These are phyloP conservation scores for Idaea straminata DNA, from an alignment of 2,888 invertebrate species.

Conservation along the genomic window DNA sequence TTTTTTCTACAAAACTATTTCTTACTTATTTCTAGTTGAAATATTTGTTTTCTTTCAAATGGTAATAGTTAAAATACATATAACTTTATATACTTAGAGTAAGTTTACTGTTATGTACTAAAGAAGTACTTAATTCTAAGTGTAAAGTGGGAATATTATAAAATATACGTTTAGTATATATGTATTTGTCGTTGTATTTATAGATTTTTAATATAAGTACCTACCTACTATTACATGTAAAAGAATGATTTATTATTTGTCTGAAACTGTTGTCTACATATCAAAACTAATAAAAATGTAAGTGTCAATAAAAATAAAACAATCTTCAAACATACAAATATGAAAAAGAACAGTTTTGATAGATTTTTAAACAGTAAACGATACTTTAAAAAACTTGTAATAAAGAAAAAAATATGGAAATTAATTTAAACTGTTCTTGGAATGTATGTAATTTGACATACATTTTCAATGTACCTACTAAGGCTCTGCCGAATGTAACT, in stretches of 20 bases:
- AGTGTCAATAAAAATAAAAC: background rate
- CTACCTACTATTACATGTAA: slow-evolving; percentile 24
- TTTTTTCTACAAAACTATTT: too few species aligned
- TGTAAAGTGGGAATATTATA: slow-evolving; percentile 25
- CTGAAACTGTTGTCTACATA: background rate
- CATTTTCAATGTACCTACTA: too few species aligned
- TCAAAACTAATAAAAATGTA: background rate
- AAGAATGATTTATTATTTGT: background rate
- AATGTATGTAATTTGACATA: too few species aligned
- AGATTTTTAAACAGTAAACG: background rate
- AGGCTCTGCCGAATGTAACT: too few species aligned
- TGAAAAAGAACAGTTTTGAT: background rate
- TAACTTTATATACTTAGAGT: slow-evolving; percentile 22
- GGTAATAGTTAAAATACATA: slow-evolving; percentile 5
- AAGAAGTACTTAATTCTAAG: slow-evolving; percentile 34
- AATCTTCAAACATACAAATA: background rate
- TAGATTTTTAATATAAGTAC: background rate
- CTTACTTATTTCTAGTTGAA: slow-evolving; percentile 11
- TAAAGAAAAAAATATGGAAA: background rate
- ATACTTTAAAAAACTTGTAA: background rate
- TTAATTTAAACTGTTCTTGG: background rate
- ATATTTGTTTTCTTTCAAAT: slow-evolving; percentile 19
- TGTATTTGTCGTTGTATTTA: background rate
- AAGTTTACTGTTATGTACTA: slow-evolving; percentile 32
- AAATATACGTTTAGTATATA: background rate